Evolutionary conservation across 2,888 invertebrate genomes (phyloP).

Genomic region (Diploptera punctata): DNA sequence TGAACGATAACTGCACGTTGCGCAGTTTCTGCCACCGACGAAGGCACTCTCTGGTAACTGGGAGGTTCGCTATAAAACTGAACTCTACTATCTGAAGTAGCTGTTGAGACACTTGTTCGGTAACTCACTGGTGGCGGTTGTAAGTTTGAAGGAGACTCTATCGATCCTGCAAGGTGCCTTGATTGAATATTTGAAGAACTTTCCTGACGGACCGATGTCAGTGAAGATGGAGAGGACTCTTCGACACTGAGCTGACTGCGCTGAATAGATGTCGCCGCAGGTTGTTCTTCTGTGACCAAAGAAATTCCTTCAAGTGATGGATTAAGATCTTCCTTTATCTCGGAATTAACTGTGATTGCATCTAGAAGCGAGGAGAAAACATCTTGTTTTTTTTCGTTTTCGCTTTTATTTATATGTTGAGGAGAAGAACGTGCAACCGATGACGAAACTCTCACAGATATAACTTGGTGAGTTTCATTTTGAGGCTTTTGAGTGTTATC

Average conservation of each 20-base stretch:
- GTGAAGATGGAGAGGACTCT: conserved; percentile 42
- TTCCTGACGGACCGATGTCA: conserved; percentile 8
- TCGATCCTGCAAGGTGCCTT: neutral
- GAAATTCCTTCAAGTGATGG: conserved; percentile 18
- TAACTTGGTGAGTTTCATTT: conserved; percentile 50
- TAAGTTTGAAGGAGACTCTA: neutral
- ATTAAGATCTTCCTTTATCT: neutral
- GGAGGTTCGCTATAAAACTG: conserved; percentile 44
- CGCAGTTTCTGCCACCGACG: conserved; percentile 19
- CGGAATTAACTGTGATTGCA: conserved; percentile 5
- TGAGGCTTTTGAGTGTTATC: too few species aligned
- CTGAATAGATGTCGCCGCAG: conserved; percentile 42
- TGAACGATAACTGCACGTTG: neutral
- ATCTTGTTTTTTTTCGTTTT: conserved; percentile 41
- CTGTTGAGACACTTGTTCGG: conserved; percentile 44
- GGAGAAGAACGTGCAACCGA: conserved; percentile 50
- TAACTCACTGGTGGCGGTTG: conserved; percentile 42
- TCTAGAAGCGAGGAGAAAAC: conserved; percentile 39
- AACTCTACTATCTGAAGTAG: conserved; percentile 44
- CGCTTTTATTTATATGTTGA: neutral
- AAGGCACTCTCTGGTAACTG: conserved; percentile 36
- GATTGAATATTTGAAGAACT: neutral
- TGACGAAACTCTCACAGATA: conserved; percentile 61
- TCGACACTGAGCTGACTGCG: conserved; percentile 47
- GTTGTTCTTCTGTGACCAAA: conserved; percentile 41